Percentiles rank a stretch among this genome's conserved stretches.
Conservation (phyloP, 2,797 vertebrate species). For the Synanceia verrucosa region DNA sequence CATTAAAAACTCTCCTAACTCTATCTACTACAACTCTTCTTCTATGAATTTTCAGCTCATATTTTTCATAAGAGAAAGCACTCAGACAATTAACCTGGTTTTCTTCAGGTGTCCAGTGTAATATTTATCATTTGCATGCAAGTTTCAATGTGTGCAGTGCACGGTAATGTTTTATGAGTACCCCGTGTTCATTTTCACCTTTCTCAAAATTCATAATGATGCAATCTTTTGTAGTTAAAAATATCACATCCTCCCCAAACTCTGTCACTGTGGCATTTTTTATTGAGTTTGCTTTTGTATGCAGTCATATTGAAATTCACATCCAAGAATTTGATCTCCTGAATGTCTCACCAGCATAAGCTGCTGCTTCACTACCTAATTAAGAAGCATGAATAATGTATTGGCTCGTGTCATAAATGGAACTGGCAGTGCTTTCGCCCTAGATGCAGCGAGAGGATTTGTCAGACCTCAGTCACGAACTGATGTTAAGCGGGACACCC, state of each 20-base stretch:
- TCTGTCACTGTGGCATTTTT: slow-evolving; percentile 34
- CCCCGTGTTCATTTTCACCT: slow-evolving; percentile 14
- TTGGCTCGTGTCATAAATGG: slow-evolving; percentile 43
- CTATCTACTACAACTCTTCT: neutral
- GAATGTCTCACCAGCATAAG: slow-evolving; percentile 45
- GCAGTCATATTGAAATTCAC: slow-evolving; percentile 26
- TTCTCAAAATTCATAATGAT: slow-evolving; percentile 22
- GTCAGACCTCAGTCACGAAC: slow-evolving; percentile 52
- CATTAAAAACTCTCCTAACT: neutral
- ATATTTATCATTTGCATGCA: neutral
- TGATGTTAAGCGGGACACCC: slow-evolving; percentile 36
- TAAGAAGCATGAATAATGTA: slow-evolving; percentile 65
- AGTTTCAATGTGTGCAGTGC: no score
- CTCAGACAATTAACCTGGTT: neutral
- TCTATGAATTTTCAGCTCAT: neutral
- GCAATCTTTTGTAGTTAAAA: slow-evolving; percentile 34
- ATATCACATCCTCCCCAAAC: slow-evolving; percentile 9
- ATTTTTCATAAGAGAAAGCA: neutral
- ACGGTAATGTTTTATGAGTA: neutral
- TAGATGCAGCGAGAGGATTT: slow-evolving; percentile 43
- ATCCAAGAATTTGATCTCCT: slow-evolving; percentile 36
- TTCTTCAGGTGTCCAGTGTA: neutral
- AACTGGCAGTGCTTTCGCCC: slow-evolving; percentile 37
- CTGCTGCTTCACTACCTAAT: slow-evolving; percentile 53
- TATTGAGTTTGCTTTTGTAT: slow-evolving; percentile 33